phyloP scores from a whole-genome alignment of 2,888 invertebrate genomes.

The Buathra laborator region DNA sequence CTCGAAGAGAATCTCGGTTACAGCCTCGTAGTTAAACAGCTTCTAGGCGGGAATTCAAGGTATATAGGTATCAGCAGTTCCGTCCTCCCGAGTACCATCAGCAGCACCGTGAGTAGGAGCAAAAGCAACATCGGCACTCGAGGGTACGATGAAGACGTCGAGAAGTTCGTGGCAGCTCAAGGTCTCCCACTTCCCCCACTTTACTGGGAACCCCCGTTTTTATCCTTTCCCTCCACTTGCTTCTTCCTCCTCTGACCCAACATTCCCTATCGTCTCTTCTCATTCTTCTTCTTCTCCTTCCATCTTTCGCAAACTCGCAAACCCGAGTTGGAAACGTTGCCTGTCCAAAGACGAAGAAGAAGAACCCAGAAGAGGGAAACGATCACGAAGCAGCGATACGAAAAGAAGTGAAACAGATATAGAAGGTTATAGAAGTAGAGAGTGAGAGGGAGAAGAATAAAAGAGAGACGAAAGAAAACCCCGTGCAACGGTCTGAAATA shows the following conservation, averaged over 20 bases:
- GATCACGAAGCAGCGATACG: slow-evolving; percentile 68
- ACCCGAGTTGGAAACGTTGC: slow-evolving; percentile 56
- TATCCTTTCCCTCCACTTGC: slow-evolving; percentile 59
- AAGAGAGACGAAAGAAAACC: slow-evolving; percentile 68
- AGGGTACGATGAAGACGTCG: slow-evolving; percentile 84
- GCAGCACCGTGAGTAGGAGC: slow-evolving; percentile 26
- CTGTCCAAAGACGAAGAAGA: slow-evolving; percentile 68
- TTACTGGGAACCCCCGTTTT: slow-evolving; percentile 70
- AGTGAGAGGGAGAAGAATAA: slow-evolving; percentile 47
- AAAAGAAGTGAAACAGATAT: slow-evolving; percentile 48
- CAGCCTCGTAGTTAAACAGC: slow-evolving; percentile 14
- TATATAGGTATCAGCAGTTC: slow-evolving; percentile 45
- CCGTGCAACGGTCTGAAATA: slow-evolving; percentile 82
- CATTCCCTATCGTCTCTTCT: slow-evolving; percentile 50
- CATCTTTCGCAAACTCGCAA: slow-evolving; percentile 37
- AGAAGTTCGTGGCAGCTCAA: slow-evolving; percentile 84
- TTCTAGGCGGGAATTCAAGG: slow-evolving; percentile 53
- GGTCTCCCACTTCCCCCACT: slow-evolving; percentile 83
- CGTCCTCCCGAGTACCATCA: slow-evolving; percentile 7
- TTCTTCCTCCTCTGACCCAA: slow-evolving; percentile 49
- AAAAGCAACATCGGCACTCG: slow-evolving; percentile 65
- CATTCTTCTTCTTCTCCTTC: slow-evolving; percentile 24
- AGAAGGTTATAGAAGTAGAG: slow-evolving; percentile 47
- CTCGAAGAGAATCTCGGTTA: neutral
- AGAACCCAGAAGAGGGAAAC: slow-evolving; percentile 57